A percentile compares a stretch with the other conserved stretches of the same genome.
These are phyloP conservation scores for Malacosoma neustria DNA, from an alignment of 2,888 invertebrate genomes.

Conservation along the genomic window DNA sequence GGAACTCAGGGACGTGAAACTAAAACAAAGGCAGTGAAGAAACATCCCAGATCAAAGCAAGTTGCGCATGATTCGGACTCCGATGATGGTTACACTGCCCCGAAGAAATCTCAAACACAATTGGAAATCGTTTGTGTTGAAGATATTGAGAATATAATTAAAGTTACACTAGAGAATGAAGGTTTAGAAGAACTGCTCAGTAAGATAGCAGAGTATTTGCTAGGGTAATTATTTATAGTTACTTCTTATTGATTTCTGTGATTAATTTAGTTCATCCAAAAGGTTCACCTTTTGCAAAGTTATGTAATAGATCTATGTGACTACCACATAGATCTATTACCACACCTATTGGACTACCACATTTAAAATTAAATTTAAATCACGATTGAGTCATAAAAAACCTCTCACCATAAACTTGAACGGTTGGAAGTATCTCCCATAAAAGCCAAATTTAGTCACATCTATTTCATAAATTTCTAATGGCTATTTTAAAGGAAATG, in stretches of 20 bases:
- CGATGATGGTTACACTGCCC: constrained; percentile 68
- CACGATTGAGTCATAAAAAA: background rate
- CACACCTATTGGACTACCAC: too few species aligned
- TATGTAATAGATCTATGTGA: too few species aligned
- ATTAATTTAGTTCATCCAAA: too few species aligned
- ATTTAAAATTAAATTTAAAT: constrained; percentile 1
- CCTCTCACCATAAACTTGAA: too few species aligned
- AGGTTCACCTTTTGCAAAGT: too few species aligned
- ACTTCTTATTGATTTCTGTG: too few species aligned
- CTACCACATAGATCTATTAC: too few species aligned
- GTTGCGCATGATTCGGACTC: constrained; percentile 79
- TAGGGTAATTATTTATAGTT: constrained; percentile 63
- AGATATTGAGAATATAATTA: constrained; percentile 81
- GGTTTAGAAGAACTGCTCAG: constrained; percentile 82
- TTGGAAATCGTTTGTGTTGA: constrained; percentile 79
- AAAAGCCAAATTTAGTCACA: too few species aligned
- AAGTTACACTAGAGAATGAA: constrained; percentile 78
- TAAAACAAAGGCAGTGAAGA: constrained; percentile 95
- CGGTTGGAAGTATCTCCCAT: too few species aligned
- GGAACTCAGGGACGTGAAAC: constrained; percentile 96
- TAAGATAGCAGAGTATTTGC: constrained; percentile 80
- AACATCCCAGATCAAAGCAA: constrained; percentile 78
- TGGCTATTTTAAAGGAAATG: too few species aligned
- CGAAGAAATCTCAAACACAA: constrained; percentile 47
- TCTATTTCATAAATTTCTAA: too few species aligned